These are phyloP conservation scores for Chymomyza amoena DNA, from an alignment of 2,888 invertebrate species.

Conservation along the genomic window DNA sequence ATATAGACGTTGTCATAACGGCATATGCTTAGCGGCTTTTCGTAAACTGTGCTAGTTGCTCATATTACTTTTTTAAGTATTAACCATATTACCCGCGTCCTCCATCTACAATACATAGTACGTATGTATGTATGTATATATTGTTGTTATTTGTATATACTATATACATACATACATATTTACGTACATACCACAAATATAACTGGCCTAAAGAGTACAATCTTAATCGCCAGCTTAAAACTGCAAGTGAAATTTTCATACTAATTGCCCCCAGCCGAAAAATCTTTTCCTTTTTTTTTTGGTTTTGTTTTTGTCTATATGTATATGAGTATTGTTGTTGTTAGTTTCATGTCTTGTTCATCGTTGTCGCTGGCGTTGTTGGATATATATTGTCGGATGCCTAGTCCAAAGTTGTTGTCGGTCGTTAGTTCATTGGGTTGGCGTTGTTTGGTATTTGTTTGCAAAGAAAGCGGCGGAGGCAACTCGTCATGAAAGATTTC, in stretches of 20 bases:
- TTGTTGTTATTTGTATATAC: slow-evolving; percentile 10
- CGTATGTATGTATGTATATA: too few relatives aligned
- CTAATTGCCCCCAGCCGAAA: slow-evolving; percentile 64
- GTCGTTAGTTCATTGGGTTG: slow-evolving; percentile 4
- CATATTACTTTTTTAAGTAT: slow-evolving; percentile 9
- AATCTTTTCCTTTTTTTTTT: slow-evolving; percentile 40
- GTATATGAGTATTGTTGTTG: neutral
- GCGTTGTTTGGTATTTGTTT: slow-evolving; percentile 47
- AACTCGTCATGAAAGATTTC: slow-evolving; percentile 9
- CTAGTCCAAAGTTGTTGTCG: neutral
- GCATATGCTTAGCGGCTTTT: slow-evolving; percentile 23
- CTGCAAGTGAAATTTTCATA: slow-evolving; percentile 68
- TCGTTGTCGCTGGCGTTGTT: neutral
- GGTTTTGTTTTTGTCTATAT: neutral
- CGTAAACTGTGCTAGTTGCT: slow-evolving; percentile 9
- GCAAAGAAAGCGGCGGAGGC: slow-evolving; percentile 63
- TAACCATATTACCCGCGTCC: slow-evolving; percentile 47
- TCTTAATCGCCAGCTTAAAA: slow-evolving; percentile 43
- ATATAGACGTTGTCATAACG: slow-evolving; percentile 31
- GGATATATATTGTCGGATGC: neutral
- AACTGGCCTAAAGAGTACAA: slow-evolving; percentile 46
- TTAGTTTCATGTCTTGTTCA: slow-evolving; percentile 31
- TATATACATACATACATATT: too few relatives aligned
- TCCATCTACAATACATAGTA: slow-evolving; percentile 55
- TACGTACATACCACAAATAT: too few relatives aligned